Evolutionary conservation across 2,113 vertebrate genomes (phyloP).

Genomic region (Elephas maximus): DNA sequence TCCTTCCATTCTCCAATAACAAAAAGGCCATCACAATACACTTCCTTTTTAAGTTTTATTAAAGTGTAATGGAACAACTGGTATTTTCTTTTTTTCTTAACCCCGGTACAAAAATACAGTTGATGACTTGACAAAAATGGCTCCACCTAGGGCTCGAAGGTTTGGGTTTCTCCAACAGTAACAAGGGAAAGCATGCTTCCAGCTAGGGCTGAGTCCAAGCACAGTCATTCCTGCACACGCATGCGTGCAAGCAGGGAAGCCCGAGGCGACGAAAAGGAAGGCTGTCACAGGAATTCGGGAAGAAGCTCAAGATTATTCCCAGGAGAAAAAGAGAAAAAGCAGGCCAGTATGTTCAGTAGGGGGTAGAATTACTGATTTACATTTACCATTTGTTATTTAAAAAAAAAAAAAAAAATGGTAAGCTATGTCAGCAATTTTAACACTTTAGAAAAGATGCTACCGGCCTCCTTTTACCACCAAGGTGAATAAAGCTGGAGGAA

Average conservation of each 20-base stretch:
- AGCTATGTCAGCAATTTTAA: slow-evolving; percentile 49
- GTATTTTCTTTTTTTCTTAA: slow-evolving; percentile 82
- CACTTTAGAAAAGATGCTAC: slow-evolving; percentile 57
- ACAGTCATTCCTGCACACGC: slow-evolving; percentile 20
- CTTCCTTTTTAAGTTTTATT: slow-evolving; percentile 84
- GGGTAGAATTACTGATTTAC: slow-evolving; percentile 11
- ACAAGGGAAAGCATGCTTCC: slow-evolving; percentile 63
- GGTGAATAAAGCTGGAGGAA: slow-evolving; percentile 27
- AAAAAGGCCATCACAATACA: slow-evolving; percentile 56
- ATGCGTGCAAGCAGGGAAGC: slow-evolving; percentile 43
- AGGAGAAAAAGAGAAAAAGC: slow-evolving; percentile 38
- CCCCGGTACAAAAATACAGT: slow-evolving; percentile 91
- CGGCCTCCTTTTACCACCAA: slow-evolving; percentile 49
- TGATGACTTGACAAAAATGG: slow-evolving; percentile 88
- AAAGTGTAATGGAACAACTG: slow-evolving; percentile 84
- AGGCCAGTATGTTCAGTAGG: slow-evolving; percentile 1
- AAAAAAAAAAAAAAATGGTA: background rate
- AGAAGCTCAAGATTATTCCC: slow-evolving; percentile 61
- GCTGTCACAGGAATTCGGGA: slow-evolving; percentile 8
- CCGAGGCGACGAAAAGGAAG: slow-evolving; percentile 9
- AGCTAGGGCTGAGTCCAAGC: slow-evolving; percentile 21
- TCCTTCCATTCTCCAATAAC: background rate
- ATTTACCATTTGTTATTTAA: background rate
- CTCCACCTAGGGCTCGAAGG: slow-evolving; percentile 56
- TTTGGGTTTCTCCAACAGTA: slow-evolving; percentile 61